Conservation (phyloP, 2,888 invertebrate genomes). For the Calliopum simillimum region DNA sequence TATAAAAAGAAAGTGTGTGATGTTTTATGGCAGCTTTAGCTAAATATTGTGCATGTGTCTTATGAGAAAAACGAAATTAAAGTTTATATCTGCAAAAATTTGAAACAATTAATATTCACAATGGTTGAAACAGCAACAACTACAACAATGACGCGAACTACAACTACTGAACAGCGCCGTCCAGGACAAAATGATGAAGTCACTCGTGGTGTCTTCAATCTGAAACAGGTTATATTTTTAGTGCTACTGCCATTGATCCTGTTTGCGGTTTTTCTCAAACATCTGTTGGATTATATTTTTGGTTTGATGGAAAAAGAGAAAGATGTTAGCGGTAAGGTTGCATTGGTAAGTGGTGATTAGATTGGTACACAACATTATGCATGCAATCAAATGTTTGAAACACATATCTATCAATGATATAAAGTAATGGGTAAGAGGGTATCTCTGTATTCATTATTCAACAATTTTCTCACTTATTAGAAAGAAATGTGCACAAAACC, state of each 20-base stretch:
- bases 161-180: conserved; percentile 31
- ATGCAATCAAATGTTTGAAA: too few species aligned
- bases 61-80: conserved; percentile 28
- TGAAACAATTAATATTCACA: neutral
- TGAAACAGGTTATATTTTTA: conserved; percentile 58
- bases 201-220: conserved; percentile 58
- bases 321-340: conserved; percentile 65
- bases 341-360: conserved; percentile 57
- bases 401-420: too few species aligned
- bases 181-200: conserved; percentile 57
- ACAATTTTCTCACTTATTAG: too few species aligned
- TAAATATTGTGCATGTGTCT: conserved; percentile 21
- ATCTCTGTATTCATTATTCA: too few species aligned
- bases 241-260: conserved; percentile 61
- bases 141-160: conserved; percentile 57
- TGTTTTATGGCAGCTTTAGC: neutral
- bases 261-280: conserved; percentile 61
- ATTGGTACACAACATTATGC: too few species aligned
- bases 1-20: conserved; percentile 1
- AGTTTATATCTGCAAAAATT: conserved; percentile 3
- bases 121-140: conserved; percentile 60
- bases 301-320: conserved; percentile 59
- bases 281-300: conserved; percentile 63
- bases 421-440: too few species aligned
- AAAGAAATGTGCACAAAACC: too few species aligned